phyloP scores from a whole-genome alignment of 1,140 invertebrate species.

The Nixonia krombeini region DNA sequence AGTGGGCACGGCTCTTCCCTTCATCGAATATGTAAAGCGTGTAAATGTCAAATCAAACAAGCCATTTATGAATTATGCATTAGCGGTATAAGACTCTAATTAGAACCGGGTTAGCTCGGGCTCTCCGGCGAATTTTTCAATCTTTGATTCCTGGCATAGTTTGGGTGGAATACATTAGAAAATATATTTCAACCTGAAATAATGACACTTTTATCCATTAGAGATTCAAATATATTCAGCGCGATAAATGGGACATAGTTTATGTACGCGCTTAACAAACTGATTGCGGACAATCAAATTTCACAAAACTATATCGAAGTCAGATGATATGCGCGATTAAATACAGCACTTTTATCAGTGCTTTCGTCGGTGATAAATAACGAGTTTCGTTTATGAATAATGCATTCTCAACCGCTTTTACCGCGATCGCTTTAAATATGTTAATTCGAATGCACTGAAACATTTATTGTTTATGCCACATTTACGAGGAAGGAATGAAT shows the following conservation, averaged over 20 bases:
- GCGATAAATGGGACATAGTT: too few species aligned
- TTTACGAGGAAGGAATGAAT: constrained; percentile 18
- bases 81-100: constrained; percentile 24
- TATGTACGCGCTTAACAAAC: too few species aligned
- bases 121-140: constrained; percentile 28
- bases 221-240: background rate
- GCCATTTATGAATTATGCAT: constrained; percentile 36
- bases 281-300: too few species aligned
- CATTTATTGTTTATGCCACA: too few species aligned
- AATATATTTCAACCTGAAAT: constrained; percentile 4
- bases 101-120: constrained; percentile 18
- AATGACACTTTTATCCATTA: constrained; percentile 22
- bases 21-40: constrained; percentile 31
- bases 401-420: too few species aligned
- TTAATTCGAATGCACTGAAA: too few species aligned
- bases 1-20: constrained; percentile 1
- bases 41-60: constrained; percentile 38
- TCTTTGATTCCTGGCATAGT: constrained; percentile 17
- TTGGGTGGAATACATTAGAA: constrained; percentile 28
- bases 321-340: too few species aligned
- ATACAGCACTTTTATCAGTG: too few species aligned
- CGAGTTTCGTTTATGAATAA: too few species aligned
- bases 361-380: too few species aligned
- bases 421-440: too few species aligned
- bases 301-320: too few species aligned